phyloP scores from a whole-genome alignment of 2,888 invertebrate genomes.

The Anarsia innoxiella region DNA sequence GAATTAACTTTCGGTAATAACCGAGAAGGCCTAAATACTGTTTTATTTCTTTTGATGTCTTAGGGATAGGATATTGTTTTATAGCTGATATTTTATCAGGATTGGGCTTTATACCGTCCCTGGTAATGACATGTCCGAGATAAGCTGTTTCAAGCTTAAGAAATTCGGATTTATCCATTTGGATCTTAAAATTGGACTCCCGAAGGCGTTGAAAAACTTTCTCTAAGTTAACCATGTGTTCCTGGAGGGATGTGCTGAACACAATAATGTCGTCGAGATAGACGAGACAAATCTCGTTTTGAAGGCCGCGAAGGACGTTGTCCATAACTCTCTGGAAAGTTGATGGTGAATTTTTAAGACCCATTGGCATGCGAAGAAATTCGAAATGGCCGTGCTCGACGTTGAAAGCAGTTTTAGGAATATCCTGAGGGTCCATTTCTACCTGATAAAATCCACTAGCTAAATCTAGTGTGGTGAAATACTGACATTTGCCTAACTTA shows the following conservation, averaged over 20 bases:
- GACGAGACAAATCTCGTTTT: conserved; percentile 10
- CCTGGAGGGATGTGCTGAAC: too few relatives aligned
- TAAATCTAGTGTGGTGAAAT: background rate
- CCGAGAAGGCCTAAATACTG: background rate
- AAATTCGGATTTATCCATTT: too few relatives aligned
- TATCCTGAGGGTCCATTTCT: too few relatives aligned
- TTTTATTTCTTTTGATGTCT: background rate
- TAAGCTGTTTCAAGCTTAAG: too few relatives aligned
- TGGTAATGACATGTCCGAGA: background rate
- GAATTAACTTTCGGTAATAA: background rate
- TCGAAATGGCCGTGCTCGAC: background rate
- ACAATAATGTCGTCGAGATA: too few relatives aligned
- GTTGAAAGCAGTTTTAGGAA: background rate
- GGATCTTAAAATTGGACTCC: conserved; percentile 19
- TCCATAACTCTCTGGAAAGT: too few relatives aligned
- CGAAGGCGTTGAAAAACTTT: conserved; percentile 16
- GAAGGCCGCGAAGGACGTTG: background rate
- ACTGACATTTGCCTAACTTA: too few relatives aligned
- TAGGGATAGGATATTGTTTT: background rate
- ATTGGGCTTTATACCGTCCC: background rate
- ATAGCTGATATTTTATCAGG: background rate
- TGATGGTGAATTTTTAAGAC: too few relatives aligned
- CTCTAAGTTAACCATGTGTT: conserved; percentile 19
- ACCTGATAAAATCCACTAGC: conserved; percentile 1
- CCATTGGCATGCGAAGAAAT: too few relatives aligned